Evolutionary conservation across 2,797 vertebrate genomes (phyloP).

Genomic region (Enteromius viviparus): DNA sequence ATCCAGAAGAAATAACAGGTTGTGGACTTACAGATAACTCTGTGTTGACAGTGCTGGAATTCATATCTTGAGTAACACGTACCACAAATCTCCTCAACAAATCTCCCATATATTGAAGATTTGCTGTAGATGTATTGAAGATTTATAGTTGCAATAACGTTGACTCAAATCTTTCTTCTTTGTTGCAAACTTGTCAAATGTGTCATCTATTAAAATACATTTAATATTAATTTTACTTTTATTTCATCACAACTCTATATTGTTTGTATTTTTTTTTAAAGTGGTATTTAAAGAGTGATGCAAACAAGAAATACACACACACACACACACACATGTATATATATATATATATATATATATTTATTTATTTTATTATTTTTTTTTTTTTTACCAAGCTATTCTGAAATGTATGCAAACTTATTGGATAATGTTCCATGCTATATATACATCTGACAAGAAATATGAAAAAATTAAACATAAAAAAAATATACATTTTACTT

Average conservation of each 20-base stretch:
- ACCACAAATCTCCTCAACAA: neutral
- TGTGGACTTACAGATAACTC: neutral
- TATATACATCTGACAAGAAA: neutral
- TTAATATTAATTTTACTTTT: neutral
- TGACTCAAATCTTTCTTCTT: neutral
- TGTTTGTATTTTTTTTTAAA: neutral
- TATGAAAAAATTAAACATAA: neutral
- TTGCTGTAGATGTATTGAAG: neutral
- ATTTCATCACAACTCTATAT: neutral
- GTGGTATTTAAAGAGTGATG: neutral
- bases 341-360: too few species aligned
- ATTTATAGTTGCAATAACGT: neutral
- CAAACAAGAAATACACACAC: too few species aligned
- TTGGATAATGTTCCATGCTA: too few species aligned
- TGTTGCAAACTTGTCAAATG: neutral
- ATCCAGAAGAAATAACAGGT: neutral
- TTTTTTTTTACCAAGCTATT: too few species aligned
- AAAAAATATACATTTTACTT: neutral
- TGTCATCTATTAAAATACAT: neutral
- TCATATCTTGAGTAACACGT: neutral
- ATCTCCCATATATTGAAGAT: slow-evolving; percentile 12
- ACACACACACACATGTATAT: too few species aligned
- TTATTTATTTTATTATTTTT: too few species aligned
- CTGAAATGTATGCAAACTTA: too few species aligned
- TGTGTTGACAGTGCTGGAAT: neutral